phyloP scores from a whole-genome alignment of 2,113 vertebrate genomes.

The Tupaia chinensis region DNA sequence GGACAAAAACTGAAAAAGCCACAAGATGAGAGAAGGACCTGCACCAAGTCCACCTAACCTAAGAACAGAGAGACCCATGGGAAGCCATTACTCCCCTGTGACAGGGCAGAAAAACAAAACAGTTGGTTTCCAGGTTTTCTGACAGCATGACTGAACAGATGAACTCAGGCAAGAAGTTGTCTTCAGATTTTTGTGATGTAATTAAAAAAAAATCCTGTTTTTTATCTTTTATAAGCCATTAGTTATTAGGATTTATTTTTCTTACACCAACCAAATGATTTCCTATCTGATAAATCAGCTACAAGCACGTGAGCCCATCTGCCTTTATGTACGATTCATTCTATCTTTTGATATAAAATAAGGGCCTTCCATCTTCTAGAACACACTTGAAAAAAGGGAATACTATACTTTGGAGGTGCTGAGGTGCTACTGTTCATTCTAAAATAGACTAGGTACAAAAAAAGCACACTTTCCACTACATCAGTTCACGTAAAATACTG shows the following conservation, averaged over 20 bases:
- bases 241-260: not conserved
- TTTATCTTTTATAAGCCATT: not conserved
- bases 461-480: too few relatives aligned
- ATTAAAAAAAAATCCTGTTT: not conserved
- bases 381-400: not conserved
- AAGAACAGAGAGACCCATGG: not conserved
- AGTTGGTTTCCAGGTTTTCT: too few relatives aligned
- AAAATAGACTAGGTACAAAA: not conserved
- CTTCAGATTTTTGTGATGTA: too few relatives aligned
- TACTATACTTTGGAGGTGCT: not conserved
- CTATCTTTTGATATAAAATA: too few relatives aligned
- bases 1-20: not conserved
- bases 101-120: not conserved
- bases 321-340: not conserved
- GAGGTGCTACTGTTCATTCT: not conserved
- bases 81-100: too few relatives aligned
- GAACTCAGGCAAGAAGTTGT: not conserved
- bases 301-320: not conserved
- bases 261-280: not conserved
- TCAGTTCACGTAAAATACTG: not conserved
- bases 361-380: too few relatives aligned
- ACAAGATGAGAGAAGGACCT: not conserved
- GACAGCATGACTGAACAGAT: not conserved
- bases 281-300: not conserved
- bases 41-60: not conserved